These are phyloP conservation scores for Sander vitreus DNA, from an alignment of 2,113 vertebrate genomes.

Conservation along the genomic window DNA sequence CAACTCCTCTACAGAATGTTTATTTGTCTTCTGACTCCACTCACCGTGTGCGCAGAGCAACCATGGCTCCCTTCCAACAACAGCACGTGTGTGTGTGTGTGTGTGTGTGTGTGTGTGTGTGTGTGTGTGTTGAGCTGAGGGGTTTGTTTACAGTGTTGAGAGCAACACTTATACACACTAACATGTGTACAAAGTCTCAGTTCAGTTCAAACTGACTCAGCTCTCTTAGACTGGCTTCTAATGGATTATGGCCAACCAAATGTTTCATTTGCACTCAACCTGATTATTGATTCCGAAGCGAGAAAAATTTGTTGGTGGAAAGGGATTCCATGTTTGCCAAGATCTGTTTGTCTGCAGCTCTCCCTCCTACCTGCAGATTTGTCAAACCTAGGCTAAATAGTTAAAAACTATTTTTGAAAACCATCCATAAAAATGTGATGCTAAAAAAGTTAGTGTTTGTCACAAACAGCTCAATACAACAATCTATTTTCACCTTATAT, in stretches of 20 bases:
- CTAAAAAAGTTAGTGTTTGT: slow-evolving; percentile 12
- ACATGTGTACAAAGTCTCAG: slow-evolving; percentile 79
- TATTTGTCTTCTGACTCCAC: slow-evolving; percentile 82
- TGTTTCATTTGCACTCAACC: slow-evolving; percentile 64
- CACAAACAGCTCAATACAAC: slow-evolving; percentile 6
- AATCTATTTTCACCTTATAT: slow-evolving; percentile 11
- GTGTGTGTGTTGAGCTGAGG: slow-evolving; percentile 63
- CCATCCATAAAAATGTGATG: slow-evolving; percentile 25
- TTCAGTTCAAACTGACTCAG: slow-evolving; percentile 70
- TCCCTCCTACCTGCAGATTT: slow-evolving; percentile 10
- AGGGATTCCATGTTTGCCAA: slow-evolving; percentile 54
- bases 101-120: slow-evolving; percentile 36
- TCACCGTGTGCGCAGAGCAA: slow-evolving; percentile 69
- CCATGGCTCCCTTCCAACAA: slow-evolving; percentile 76
- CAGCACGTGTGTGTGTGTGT: slow-evolving; percentile 61
- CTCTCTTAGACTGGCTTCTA: slow-evolving; percentile 55
- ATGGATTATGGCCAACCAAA: slow-evolving; percentile 62
- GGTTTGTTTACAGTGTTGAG: slow-evolving; percentile 81
- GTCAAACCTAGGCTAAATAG: slow-evolving; percentile 17
- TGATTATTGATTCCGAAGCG: slow-evolving; percentile 68
- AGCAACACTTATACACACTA: slow-evolving; percentile 79
- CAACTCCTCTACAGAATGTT: slow-evolving; percentile 75
- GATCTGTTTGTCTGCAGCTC: slow-evolving; percentile 33
- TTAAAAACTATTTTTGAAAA: slow-evolving; percentile 37
- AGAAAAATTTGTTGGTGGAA: slow-evolving; percentile 39